Base-by-base conservation (phyloP, 92 coral and sea anemone genomes). In the Ricordea florida region DNA sequence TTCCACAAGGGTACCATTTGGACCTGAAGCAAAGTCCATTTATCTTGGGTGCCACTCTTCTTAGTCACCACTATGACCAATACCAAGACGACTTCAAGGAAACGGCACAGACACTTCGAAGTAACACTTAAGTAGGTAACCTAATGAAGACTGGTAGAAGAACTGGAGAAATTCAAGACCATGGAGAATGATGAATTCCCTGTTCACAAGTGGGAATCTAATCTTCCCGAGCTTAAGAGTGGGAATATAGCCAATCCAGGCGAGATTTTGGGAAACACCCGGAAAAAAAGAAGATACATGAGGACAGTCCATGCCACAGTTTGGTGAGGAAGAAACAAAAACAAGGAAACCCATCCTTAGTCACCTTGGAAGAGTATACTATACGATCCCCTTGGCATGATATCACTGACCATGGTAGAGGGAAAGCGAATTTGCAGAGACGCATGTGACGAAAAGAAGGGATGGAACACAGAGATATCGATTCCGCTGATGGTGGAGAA, bases 11-110 rank as follows among this genome's bases (percentile, higher is more conserved):
- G 72, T 80, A 1, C 85, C 88, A 0, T 80, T 85, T 61, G 88
- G 88, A 15, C 90, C 74, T 5, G 69, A 89, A 23, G 79, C 87
- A 16, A n/a, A 84, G 87, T 8, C 87, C 80, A 5, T 80, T 86
- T 42, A 34, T 80, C 38, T 63, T 80, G 0, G 86, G 78, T 1
- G 78, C 69, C 1, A 73, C 66, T 5, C 27, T 74, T 21, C 48
- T 68, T 17, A 48, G 58, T 14, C 29, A 81, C 38, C 87, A 73
- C 77, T 85, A 21, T 30, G 72, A 73, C 59, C 78, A 49, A 26
- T 79, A 80, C 15, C 36, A 58, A 14, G 47, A 21, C 23, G 48
- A 65, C 10, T 33, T 44, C 34, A n/a, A 35, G 13, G 59, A 45
- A 11, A 72, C 86, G 4, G 64, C 48, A 0, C 9, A 38, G n/a